These are phyloP conservation scores for Anguilla obscura DNA, from an alignment of 2,797 vertebrate species.

Conservation along the genomic window DNA sequence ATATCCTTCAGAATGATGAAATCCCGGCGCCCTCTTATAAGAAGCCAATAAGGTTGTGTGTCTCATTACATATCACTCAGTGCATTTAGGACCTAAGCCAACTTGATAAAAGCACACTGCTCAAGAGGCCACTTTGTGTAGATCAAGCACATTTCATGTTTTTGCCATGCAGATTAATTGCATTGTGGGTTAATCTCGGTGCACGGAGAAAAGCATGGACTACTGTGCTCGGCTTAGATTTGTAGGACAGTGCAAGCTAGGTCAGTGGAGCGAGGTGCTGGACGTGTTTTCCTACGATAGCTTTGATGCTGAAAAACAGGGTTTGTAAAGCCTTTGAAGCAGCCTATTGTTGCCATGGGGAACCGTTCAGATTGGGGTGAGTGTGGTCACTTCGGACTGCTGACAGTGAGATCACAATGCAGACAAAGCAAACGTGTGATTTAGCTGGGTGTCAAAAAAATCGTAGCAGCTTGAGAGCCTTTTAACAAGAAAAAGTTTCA, in stretches of 20 bases:
- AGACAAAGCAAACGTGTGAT: background rate
- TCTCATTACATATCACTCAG: background rate
- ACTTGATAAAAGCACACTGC: background rate
- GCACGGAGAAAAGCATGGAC: background rate
- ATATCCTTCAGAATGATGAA: background rate
- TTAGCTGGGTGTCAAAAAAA: background rate
- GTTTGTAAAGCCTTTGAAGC: background rate
- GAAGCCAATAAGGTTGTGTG: background rate
- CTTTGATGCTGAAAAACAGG: too few species aligned
- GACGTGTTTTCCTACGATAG: background rate
- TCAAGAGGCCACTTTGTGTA: background rate
- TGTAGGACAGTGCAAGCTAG: background rate
- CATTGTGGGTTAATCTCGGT: background rate
- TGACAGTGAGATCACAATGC: background rate
- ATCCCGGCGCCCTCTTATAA: background rate
- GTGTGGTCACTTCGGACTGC: background rate
- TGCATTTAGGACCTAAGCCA: background rate
- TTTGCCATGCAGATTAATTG: background rate
- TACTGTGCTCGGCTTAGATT: background rate
- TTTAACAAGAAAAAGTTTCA: background rate
- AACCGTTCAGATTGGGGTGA: conserved; percentile 8
- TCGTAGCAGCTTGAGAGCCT: background rate
- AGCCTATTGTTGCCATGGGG: background rate
- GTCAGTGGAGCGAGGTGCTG: background rate
- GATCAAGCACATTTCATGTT: background rate